Evolutionary conservation across 2,888 invertebrate genomes (phyloP), one percentile per base, ranked within the genome.

Genomic region (Ditula angustiorana): DNA sequence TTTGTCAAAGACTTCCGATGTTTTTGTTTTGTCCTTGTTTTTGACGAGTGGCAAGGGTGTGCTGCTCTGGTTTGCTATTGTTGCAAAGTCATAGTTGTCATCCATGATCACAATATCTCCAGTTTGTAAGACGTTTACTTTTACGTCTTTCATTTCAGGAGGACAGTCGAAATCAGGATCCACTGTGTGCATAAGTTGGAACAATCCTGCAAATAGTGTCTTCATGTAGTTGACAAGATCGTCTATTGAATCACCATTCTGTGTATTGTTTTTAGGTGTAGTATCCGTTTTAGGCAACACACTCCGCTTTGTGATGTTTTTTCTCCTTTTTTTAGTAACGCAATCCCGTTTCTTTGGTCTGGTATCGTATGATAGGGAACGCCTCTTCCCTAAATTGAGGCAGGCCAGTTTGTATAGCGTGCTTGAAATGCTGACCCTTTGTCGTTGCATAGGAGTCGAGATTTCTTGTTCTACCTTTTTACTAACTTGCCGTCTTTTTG

Each of bases 381-480:
- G n/a, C n/a, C n/a, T n/a, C n/a, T n/a, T 19, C 10, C 8, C 7
- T 7, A 19, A 3, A 19, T 41, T 19, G 19, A 41, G 19, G 1
- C 10, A 10, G 19, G 49, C 75, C 46, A 61, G 69, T 72, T 72
- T 74, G 65, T 77, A 74, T 75, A 83, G 78, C 10, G 71, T 73
- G 61, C 80, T 80, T 1, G 82, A 82, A 62, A 81, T 73, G 11
- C 87, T 74, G 7, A 85, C 79, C 46, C 79, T 83, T 0, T 81
- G 82, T 74, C 84, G 80, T 63, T 83, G 81, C 0, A 77, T 71
- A 0, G 87, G 87, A 7, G 76, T 81, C 0, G 81, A 72, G 0
- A 78, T 70, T 67, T 79, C 83, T 69, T 77, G 83, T 63, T 71
- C 76, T 8, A 71, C 74, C 71, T 76, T 80, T 57, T 83, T 83